phyloP scores from a whole-genome alignment of 2,888 invertebrate species.

The Diaprepes abbreviatus region DNA sequence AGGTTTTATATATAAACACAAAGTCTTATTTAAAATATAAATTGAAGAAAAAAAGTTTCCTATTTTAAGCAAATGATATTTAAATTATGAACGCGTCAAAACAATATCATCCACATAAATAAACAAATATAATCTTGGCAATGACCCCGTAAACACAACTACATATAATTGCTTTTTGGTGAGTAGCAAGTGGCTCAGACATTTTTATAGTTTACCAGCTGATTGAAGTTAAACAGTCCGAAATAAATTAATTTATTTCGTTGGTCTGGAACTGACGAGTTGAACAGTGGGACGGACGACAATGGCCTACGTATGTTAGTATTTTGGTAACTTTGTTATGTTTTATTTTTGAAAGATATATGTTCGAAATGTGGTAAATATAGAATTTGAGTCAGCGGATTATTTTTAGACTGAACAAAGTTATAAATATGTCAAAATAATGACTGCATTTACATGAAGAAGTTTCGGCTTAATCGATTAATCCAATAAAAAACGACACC shows the following conservation, averaged over 20 bases:
- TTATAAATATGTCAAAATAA: too few species aligned
- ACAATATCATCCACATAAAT: conserved; percentile 35
- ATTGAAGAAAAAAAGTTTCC: too few species aligned
- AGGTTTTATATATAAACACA: too few species aligned
- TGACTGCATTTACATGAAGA: too few species aligned
- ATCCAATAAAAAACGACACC: too few species aligned
- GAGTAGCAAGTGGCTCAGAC: conserved; percentile 58
- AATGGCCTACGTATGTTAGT: background rate
- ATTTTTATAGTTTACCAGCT: conserved; percentile 59
- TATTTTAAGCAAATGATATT: background rate
- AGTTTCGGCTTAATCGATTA: too few species aligned
- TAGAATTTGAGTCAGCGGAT: background rate
- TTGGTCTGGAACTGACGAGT: conserved; percentile 37
- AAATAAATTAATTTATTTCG: conserved; percentile 60
- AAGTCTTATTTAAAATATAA: too few species aligned
- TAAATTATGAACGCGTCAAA: conserved; percentile 21
- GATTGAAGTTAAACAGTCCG: conserved; percentile 60
- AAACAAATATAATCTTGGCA: conserved; percentile 48
- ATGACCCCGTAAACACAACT: conserved; percentile 43
- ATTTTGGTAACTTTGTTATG: background rate
- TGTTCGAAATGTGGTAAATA: background rate
- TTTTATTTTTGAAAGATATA: background rate
- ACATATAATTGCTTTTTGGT: conserved; percentile 39
- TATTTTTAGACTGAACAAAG: too few species aligned
- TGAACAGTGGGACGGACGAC: conserved; percentile 18